Percentiles rank a stretch among this genome's conserved stretches.
phyloP scores from a whole-genome alignment of 1,140 invertebrate species.

The Achatina immaculata region DNA sequence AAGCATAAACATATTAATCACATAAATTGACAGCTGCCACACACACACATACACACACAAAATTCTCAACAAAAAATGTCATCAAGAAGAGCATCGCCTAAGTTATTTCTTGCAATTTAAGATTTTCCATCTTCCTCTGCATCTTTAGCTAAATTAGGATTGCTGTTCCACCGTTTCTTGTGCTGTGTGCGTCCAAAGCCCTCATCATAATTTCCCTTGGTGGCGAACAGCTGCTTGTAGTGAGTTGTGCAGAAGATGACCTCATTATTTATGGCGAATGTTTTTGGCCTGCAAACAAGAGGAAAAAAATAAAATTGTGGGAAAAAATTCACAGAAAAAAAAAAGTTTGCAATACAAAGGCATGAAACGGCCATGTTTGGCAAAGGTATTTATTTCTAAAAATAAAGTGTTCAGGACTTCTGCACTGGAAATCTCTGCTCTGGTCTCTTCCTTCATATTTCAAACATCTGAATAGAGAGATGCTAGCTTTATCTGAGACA shows the following conservation, averaged over 20 bases:
- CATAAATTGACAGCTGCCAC: too few relatives aligned
- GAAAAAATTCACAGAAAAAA: not conserved
- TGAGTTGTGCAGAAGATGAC: constrained; percentile 84
- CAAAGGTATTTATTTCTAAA: too few relatives aligned
- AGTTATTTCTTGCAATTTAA: not conserved
- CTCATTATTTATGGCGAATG: constrained; percentile 82
- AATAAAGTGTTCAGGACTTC: too few relatives aligned
- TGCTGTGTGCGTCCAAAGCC: constrained; percentile 77
- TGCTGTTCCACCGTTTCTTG: constrained; percentile 70
- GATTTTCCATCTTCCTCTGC: not conserved
- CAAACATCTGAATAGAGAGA: too few relatives aligned
- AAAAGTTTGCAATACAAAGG: too few relatives aligned
- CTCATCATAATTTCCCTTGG: constrained; percentile 88
- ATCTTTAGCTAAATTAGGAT: constrained; percentile 42
- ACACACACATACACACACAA: not conserved
- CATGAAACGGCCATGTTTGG: too few relatives aligned
- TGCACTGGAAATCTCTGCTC: too few relatives aligned
- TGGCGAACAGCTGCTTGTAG: constrained; percentile 85
- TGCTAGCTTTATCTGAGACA: too few relatives aligned
- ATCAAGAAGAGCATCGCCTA: not conserved
- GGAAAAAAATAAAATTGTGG: not conserved
- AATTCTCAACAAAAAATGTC: not conserved
- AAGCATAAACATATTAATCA: too few relatives aligned
- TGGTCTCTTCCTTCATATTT: too few relatives aligned
- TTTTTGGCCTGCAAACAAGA: constrained; percentile 79